Conservation (phyloP, 2,888 invertebrate species). For the Morinoia aosen region DNA sequence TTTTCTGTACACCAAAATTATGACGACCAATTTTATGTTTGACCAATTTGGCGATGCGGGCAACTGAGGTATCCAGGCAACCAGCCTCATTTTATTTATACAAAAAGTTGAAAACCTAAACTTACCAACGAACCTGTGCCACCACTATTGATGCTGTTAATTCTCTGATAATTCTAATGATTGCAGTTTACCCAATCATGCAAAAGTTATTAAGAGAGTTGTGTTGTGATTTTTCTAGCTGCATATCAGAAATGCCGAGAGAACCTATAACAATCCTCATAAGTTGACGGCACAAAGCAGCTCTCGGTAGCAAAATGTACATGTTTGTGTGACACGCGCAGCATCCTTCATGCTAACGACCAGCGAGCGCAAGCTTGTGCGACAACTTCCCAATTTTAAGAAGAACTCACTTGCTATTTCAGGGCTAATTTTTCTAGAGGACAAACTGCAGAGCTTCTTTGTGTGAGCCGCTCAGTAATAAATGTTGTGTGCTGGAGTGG, state of each 20-base stretch:
- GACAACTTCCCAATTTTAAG: background rate
- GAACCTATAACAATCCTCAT: background rate
- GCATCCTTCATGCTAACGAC: background rate
- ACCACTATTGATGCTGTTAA: background rate
- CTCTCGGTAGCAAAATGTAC: background rate
- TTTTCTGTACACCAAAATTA: no score
- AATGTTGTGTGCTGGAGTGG: background rate
- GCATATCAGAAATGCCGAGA: background rate
- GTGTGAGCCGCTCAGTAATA: background rate
- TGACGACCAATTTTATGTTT: no score
- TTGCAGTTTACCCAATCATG: background rate
- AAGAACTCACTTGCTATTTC: background rate
- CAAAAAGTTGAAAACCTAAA: background rate
- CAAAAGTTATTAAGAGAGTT: background rate
- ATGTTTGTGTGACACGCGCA: background rate
- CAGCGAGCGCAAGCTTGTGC: background rate
- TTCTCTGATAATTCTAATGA: background rate
- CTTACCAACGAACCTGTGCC: background rate
- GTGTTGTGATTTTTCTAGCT: background rate
- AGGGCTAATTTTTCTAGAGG: conserved; percentile 5
- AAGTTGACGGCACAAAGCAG: background rate
- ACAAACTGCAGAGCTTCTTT: background rate
- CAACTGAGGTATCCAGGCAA: no score
- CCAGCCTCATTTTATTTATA: background rate
- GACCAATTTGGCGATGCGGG: no score